Percentiles rank a stretch among this genome's conserved stretches.
phyloP scores from a whole-genome alignment of 2,888 invertebrate species.

The Drosophila sordidula region DNA sequence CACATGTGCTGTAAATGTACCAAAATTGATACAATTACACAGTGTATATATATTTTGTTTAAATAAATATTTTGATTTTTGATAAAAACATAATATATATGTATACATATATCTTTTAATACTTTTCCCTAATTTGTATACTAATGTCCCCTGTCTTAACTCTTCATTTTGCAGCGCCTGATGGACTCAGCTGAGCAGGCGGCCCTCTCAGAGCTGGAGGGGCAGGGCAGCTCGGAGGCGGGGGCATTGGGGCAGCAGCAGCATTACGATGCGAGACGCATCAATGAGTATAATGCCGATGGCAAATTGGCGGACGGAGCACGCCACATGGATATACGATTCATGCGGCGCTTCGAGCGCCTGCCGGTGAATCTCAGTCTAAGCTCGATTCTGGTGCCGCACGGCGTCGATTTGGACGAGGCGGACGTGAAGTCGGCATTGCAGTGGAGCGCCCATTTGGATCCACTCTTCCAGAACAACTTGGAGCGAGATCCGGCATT shows the following conservation, averaged over 20 bases:
- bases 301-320: slow-evolving; percentile 90
- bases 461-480: slow-evolving; percentile 95
- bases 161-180: slow-evolving; percentile 88
- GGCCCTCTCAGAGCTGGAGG: slow-evolving; percentile 89
- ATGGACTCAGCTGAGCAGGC: slow-evolving; percentile 97
- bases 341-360: slow-evolving; percentile 94
- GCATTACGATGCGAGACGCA: slow-evolving; percentile 92
- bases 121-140: background rate
- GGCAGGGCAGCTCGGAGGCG: slow-evolving; percentile 69
- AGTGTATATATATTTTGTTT: too few relatives aligned
- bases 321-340: slow-evolving; percentile 89
- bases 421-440: slow-evolving; percentile 94
- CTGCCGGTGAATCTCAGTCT: slow-evolving; percentile 93
- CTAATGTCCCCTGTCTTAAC: background rate
- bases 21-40: too few relatives aligned
- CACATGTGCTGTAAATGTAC: too few relatives aligned
- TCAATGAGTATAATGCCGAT: slow-evolving; percentile 91
- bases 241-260: slow-evolving; percentile 79
- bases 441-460: slow-evolving; percentile 97
- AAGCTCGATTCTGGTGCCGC: slow-evolving; percentile 95
- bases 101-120: too few relatives aligned
- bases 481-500: slow-evolving; percentile 95
- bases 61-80: background rate
- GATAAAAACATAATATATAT: background rate
- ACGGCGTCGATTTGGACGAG: slow-evolving; percentile 85